Evolutionary conservation across 92 coral and sea anemone species (phyloP).

Genomic region (Montipora capitata): DNA sequence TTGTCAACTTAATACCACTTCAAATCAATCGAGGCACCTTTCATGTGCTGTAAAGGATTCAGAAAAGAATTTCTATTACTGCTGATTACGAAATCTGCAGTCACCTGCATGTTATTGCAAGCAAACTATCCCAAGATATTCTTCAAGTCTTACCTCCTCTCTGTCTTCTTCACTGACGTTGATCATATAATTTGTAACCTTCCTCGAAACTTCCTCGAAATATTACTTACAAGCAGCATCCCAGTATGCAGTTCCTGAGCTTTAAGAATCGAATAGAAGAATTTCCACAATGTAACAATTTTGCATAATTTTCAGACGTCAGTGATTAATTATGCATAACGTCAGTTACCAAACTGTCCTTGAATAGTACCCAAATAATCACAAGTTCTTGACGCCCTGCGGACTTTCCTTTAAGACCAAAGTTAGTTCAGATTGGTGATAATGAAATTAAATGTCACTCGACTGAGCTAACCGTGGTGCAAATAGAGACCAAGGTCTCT

Average conservation of each 20-base stretch:
- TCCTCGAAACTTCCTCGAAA: neutral
- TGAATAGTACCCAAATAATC: neutral
- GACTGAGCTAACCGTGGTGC: no score
- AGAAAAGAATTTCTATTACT: neutral
- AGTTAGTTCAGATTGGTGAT: neutral
- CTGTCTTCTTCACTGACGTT: neutral
- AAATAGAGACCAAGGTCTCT: neutral
- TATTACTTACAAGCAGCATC: no score
- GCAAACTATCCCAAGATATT: neutral
- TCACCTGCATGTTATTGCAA: neutral
- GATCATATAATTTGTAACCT: neutral
- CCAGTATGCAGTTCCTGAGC: neutral
- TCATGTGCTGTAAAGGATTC: no score
- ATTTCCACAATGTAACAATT: neutral
- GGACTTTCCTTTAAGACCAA: neutral
- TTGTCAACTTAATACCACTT: no score
- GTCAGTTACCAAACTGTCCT: neutral
- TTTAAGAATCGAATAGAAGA: neutral
- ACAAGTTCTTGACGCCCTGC: neutral
- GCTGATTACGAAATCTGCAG: neutral
- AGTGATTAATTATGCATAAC: constrained; percentile 51
- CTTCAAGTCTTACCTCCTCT: constrained; percentile 1
- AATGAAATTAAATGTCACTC: neutral
- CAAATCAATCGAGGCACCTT: no score
- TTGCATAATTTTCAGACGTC: constrained; percentile 52